Percentiles rank a stretch among this genome's conserved stretches.
These are phyloP conservation scores for Eupithecia inturbata DNA, from an alignment of 2,888 invertebrate species.

Conservation along the genomic window DNA sequence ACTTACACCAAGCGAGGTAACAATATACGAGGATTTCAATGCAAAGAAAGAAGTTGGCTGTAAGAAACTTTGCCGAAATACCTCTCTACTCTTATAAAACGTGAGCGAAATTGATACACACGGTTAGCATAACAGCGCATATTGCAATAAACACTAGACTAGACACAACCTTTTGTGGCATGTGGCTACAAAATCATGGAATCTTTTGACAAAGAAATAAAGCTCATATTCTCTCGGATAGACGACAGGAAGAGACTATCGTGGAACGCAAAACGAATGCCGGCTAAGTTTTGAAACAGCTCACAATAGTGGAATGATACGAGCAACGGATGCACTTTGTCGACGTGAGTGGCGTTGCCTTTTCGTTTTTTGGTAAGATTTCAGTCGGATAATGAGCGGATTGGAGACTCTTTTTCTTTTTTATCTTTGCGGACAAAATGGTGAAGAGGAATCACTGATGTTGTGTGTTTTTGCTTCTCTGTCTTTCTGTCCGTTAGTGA, in stretches of 20 bases:
- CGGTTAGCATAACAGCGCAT: constrained; percentile 4
- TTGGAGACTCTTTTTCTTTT: constrained; percentile 10
- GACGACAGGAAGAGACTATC: background rate
- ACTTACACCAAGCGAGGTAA: constrained; percentile 27
- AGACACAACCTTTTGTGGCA: background rate
- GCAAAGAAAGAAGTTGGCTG: constrained; percentile 28
- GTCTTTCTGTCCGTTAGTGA: background rate
- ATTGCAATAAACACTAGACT: constrained; percentile 5
- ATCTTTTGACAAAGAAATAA: background rate
- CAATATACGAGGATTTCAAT: constrained; percentile 26
- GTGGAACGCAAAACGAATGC: constrained; percentile 30
- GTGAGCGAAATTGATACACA: constrained; percentile 4
- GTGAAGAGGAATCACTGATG: background rate
- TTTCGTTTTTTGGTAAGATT: constrained; percentile 28
- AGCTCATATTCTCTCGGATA: background rate
- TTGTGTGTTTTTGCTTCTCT: background rate
- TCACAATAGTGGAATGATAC: constrained; percentile 28
- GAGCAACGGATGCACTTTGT: constrained; percentile 29
- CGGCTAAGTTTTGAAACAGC: constrained; percentile 29
- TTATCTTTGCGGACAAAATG: background rate
- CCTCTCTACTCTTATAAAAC: background rate
- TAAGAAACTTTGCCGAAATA: background rate
- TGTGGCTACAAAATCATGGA: background rate
- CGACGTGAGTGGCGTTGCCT: constrained; percentile 26
- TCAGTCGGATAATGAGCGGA: constrained; percentile 18